A percentile compares a stretch with the other conserved stretches of the same genome.
phyloP scores from a whole-genome alignment of 1,140 invertebrate genomes.

The Bombus huntii region DNA sequence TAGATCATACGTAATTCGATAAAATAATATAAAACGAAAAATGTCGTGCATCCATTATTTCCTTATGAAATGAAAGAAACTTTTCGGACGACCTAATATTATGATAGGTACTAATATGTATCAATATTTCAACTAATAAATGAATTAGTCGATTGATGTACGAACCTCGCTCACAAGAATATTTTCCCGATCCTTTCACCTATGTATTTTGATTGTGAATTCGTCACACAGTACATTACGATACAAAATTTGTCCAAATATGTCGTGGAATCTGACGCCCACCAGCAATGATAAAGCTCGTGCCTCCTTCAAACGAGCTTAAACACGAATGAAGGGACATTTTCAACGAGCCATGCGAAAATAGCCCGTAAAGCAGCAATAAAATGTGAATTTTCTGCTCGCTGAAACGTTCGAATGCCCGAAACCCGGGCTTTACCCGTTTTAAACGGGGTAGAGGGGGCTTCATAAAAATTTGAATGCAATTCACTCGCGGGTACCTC shows the following conservation, averaged over 20 bases:
- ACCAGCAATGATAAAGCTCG: background rate
- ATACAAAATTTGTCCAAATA: background rate
- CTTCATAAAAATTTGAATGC: slow-evolving; percentile 45
- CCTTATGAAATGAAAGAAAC: too few relatives aligned
- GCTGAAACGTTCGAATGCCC: slow-evolving; percentile 18
- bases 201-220: background rate
- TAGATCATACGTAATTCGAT: too few relatives aligned
- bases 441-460: slow-evolving; percentile 6
- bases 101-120: too few relatives aligned
- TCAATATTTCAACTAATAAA: too few relatives aligned
- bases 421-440: slow-evolving; percentile 7
- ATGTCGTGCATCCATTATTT: too few relatives aligned
- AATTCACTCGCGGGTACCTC: background rate
- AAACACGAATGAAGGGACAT: slow-evolving; percentile 2
- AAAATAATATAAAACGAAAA: too few relatives aligned
- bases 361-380: slow-evolving; percentile 21
- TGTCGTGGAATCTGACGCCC: background rate
- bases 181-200: background rate
- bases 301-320: background rate
- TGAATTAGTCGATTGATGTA: too few relatives aligned
- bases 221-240: background rate
- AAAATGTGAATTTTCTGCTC: slow-evolving; percentile 33
- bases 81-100: too few relatives aligned
- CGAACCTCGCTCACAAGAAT: too few relatives aligned
- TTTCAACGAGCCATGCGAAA: background rate